Base-by-base conservation (phyloP, 2,888 invertebrate species). In the Beris morrisii region DNA sequence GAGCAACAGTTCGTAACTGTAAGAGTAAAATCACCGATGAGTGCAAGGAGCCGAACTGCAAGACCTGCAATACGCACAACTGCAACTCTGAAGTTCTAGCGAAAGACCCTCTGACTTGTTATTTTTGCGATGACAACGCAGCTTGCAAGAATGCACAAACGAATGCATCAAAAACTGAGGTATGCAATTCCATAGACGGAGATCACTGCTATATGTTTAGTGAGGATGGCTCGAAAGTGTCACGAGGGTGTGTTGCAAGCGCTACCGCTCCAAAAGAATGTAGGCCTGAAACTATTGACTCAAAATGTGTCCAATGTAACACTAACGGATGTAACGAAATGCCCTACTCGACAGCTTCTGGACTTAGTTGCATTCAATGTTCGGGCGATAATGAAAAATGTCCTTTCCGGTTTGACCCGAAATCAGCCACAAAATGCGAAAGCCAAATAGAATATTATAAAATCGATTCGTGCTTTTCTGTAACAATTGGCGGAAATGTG, bases 241-340 rank as follows among this genome's bases (percentile, higher is more conserved):
- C 30, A 7, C 73, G 76, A 4, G 76, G 76, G 30, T 76, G 76
- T 64, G 52, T 68, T 4, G 74, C 76, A 0, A 72, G 74, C 58
- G 13, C 30, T 4, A 57, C 43, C 15, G 57, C n/a, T 5, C 50
- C 50, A 4, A 12, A 56, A 6, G 70, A 71, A 13, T 76, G 76
- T 63, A 38, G 9, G 2, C 2, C 2, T 22, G 28, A 66, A 6
- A 53, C 53, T 4, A 45, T 31, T 6, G 65, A 67, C 1, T 66
- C 61, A 0, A 70, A 68, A 48, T 76, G 76, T 57, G 13, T 13
- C 1, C 55, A 65, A 43, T 75, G 75, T 59, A 4, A 30, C 0
- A 28, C 22, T 0, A 46, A 69, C 31, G 68, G 67, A 38, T 76
- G 76, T 64, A 76, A 76, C 22, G 58, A 45, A 15, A 38, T 1